These are phyloP conservation scores for Trissolcus brochymenae DNA, from an alignment of 2,888 invertebrate species.

Conservation along the genomic window DNA sequence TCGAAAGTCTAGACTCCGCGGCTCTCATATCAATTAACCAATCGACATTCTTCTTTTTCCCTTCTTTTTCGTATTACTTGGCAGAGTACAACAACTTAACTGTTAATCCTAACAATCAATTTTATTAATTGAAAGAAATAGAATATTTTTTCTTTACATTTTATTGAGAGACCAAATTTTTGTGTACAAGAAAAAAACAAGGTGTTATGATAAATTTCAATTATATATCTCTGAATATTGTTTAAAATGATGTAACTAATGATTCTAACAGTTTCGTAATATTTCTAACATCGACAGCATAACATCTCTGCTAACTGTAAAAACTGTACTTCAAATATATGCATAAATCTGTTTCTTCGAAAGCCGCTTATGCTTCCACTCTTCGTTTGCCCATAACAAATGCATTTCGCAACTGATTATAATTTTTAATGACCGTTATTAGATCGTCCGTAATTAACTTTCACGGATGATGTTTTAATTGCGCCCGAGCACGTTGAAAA, in stretches of 20 bases:
- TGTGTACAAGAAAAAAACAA: too few relatives aligned
- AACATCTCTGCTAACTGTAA: conserved; percentile 37
- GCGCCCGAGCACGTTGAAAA: conserved; percentile 18
- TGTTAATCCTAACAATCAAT: too few relatives aligned
- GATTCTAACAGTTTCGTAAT: conserved; percentile 25
- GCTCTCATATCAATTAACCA: conserved; percentile 14
- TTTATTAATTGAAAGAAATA: too few relatives aligned
- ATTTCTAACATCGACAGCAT: conserved; percentile 15
- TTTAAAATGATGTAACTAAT: conserved; percentile 20
- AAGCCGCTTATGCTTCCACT: conserved; percentile 36
- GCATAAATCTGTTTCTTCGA: conserved; percentile 43
- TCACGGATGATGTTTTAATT: conserved; percentile 46
- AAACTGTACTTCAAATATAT: conserved; percentile 39
- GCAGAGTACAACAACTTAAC: not conserved
- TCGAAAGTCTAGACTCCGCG: conserved; percentile 21
- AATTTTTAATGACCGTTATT: conserved; percentile 47
- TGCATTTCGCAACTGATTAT: conserved; percentile 42
- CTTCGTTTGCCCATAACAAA: conserved; percentile 27
- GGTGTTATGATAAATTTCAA: too few relatives aligned
- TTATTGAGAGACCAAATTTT: too few relatives aligned
- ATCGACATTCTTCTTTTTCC: not conserved
- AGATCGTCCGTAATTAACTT: conserved; percentile 36
- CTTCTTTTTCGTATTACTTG: not conserved
- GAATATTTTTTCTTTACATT: too few relatives aligned
- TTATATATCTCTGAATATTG: conserved; percentile 8